Evolutionary conservation across 2,113 vertebrate genomes (phyloP), one percentile per base, ranked within the genome.

Genomic region (Etheostoma cragini): DNA sequence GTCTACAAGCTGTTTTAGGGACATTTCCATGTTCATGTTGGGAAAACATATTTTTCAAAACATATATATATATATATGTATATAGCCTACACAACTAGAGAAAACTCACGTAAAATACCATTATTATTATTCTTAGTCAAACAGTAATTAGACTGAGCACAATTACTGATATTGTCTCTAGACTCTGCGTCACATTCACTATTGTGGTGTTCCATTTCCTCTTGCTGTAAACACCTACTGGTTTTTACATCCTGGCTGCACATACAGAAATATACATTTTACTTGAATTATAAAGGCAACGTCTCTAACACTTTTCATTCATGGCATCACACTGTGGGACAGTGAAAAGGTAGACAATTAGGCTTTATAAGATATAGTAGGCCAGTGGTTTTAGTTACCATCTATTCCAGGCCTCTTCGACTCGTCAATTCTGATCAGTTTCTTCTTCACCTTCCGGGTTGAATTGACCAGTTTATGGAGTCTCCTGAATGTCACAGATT

Each of bases 381-480:
- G 57, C 33, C 11, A 42, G 15, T 62, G 62, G 6, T 33, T 60
- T 71, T 3, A 8, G 49, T 4, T 96, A 98, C 98, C 98, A 93
- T 97, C 97, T 1, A 92, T 92, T 92, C 82, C 95, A 19, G 94
- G 91, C 83, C 95, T 98, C 93, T 96, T 97, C 82, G 95, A 94
- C 91, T 99, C 98, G 49, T 99, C 98, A 73, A 97, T 96, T 82
- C 93, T 95, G 90, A 98, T 96, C 62, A 98, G 96, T 93, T 99
- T 99, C 95, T 98, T 99, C 90, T 95, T 97, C 69, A 96, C 96
- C 89, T 97, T 96, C 46, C 98, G 96, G 30, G 97, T 98, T 30
- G 98, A 99, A 94, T 95, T 97, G 61, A 99, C 97, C 90, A 99
- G 94, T 91, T 97, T 99, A 85, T 99, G 97, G 75, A 99, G 95